Percentiles rank a stretch among this genome's conserved stretches.
These are phyloP conservation scores for Embidobia sp. DNA, from an alignment of 2,888 invertebrate genomes.

Conservation along the genomic window DNA sequence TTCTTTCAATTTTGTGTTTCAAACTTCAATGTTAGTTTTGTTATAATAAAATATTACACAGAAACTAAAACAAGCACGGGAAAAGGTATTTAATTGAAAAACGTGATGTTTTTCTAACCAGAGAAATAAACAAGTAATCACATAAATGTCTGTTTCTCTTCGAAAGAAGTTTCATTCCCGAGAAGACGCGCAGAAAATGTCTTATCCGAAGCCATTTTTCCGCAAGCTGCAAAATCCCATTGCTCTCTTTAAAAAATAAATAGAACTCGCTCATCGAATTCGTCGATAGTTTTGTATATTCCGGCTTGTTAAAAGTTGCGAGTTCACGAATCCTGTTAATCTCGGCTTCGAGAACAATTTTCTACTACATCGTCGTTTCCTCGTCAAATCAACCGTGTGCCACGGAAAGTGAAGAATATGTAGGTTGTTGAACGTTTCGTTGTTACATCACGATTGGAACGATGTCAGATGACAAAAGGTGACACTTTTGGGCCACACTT, in stretches of 20 bases:
- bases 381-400: conserved; percentile 33
- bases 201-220: background rate
- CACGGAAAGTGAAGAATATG: conserved; percentile 39
- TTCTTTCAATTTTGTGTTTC: too few species aligned
- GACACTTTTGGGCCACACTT: conserved; percentile 41
- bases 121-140: too few species aligned
- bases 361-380: conserved; percentile 19
- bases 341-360: conserved; percentile 17
- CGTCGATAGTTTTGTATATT: conserved; percentile 18
- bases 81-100: too few species aligned
- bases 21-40: too few species aligned
- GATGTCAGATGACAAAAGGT: conserved; percentile 19
- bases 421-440: conserved; percentile 45
- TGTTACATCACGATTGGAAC: conserved; percentile 28
- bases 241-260: conserved; percentile 2
- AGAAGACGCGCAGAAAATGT: too few species aligned
- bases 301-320: conserved; percentile 19
- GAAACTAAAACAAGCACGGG: too few species aligned
- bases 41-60: too few species aligned
- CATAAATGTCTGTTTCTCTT: too few species aligned
- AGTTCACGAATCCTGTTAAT: conserved; percentile 18
- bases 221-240: background rate
- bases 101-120: too few species aligned
- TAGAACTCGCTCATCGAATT: conserved; percentile 6
- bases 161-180: too few species aligned